Percentiles rank a stretch among this genome's conserved stretches.
Evolutionary conservation across 1,140 invertebrate genomes (phyloP).

Genomic region (Heliconius eleuchia): DNA sequence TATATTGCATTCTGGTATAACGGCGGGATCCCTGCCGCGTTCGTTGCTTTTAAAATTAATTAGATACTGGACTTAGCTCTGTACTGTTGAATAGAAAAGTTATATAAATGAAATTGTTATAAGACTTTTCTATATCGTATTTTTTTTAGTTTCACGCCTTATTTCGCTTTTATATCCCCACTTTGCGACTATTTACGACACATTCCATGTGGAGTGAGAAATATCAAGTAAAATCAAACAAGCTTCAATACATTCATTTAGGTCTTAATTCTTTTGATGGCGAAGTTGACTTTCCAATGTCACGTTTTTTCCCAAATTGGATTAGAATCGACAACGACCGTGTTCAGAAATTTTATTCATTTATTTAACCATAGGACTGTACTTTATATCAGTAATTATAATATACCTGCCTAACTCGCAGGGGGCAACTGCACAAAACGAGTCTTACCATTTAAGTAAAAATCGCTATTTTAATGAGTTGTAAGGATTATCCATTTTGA

Average conservation of each 20-base stretch:
- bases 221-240: too few species aligned
- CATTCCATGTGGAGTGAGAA: too few species aligned
- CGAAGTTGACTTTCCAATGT: too few species aligned
- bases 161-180: not conserved
- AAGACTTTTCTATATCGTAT: not conserved
- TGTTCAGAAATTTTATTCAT: not conserved
- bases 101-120: not conserved
- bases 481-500: constrained; percentile 27
- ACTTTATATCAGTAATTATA: constrained; percentile 2
- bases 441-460: constrained; percentile 19
- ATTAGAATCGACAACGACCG: not conserved
- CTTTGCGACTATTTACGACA: too few species aligned
- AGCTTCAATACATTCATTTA: too few species aligned
- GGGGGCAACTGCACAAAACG: constrained; percentile 3
- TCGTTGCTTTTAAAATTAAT: constrained; percentile 56
- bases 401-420: not conserved
- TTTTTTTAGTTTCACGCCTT: not conserved
- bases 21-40: constrained; percentile 46
- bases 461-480: constrained; percentile 8
- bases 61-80: constrained; percentile 44
- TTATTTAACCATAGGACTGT: not conserved
- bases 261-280: too few species aligned
- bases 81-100: constrained; percentile 25
- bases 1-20: constrained; percentile 48
- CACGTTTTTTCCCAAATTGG: too few species aligned